Evolutionary conservation across 2,113 vertebrate genomes (phyloP), one percentile per base, ranked within the genome.

Genomic region (Ramphastos sulfuratus): DNA sequence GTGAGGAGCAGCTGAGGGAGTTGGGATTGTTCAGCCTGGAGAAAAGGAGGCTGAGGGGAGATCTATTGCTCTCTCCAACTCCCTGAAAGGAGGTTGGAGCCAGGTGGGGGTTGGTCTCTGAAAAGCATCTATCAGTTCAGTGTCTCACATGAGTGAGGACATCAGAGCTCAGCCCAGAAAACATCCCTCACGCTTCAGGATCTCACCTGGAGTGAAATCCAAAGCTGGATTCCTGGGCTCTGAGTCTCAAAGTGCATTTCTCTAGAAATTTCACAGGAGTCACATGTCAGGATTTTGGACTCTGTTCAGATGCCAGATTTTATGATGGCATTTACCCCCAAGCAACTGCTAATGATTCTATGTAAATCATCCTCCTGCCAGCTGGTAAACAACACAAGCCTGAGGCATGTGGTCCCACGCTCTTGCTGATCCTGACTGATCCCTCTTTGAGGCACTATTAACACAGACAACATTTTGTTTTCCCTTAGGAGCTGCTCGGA

Each of bases 401-500:
- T 70, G 63, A 77, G 76, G 71, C 63, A 74, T 14, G 7, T 56
- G 92, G 82, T 66, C 30, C 50, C 31, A 27, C 70, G 74, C 48
- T 82, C 91, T 73, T 69, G 59, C 77, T 95, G 95, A 95, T 94
- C 89, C 63, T 63, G 65, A 72, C 92, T 86, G 91, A 96, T 96
- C 88, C 71, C 48, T 84, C 27, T 94, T 92, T 94, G 91, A 96
- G 67, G 81, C 82, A 56, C 69, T 93, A 77, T 87, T 95, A 94
- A 67, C 87, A 91, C 7, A 77, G 76, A 66, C 91, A 93, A 91
- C 63, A n/a, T 27, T 96, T 80, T 86, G 52, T 94, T 94, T 95
- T 96, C 95, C 95, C 94, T 63, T 6, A 93, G 93, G 96, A 91
- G 73, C 85, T 87, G 59, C 92, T 72, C 75, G 91, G 95, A 95